Conservation (phyloP, 2,797 vertebrate genomes). For the Cygnus olor region DNA sequence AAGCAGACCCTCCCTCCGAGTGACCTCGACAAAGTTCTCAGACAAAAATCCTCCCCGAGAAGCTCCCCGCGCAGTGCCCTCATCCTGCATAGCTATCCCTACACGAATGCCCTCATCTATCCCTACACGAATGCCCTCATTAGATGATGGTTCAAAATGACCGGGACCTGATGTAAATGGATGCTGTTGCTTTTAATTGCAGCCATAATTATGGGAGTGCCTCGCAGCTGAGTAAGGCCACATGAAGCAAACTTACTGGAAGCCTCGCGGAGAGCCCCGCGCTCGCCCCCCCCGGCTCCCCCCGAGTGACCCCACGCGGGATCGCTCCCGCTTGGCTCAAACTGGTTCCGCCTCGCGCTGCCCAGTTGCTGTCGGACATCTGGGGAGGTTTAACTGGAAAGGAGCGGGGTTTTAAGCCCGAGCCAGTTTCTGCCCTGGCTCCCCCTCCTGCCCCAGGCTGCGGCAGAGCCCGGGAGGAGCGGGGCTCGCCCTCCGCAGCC, state of each 20-base stretch:
- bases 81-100: not conserved
- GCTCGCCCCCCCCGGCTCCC: too few relatives aligned
- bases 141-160: constrained; percentile 54
- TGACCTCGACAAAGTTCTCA: not conserved
- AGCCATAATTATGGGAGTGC: constrained; percentile 62
- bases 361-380: too few relatives aligned
- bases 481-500: too few relatives aligned
- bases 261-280: too few relatives aligned
- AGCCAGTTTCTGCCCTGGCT: too few relatives aligned
- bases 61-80: not conserved
- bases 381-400: too few relatives aligned
- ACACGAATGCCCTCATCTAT: constrained; percentile 23
- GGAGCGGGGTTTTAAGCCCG: too few relatives aligned
- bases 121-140: constrained; percentile 19
- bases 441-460: too few relatives aligned
- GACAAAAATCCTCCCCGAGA: not conserved
- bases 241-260: constrained; percentile 58
- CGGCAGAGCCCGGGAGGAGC: too few relatives aligned
- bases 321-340: too few relatives aligned
- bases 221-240: constrained; percentile 27
- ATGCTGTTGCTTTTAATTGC: constrained; percentile 49
- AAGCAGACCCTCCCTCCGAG: not conserved
- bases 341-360: too few relatives aligned
- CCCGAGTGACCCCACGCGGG: too few relatives aligned
- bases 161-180: constrained; percentile 48